Evolutionary conservation across 2,113 vertebrate species (phyloP).

Genomic region (Caranx ignobilis): DNA sequence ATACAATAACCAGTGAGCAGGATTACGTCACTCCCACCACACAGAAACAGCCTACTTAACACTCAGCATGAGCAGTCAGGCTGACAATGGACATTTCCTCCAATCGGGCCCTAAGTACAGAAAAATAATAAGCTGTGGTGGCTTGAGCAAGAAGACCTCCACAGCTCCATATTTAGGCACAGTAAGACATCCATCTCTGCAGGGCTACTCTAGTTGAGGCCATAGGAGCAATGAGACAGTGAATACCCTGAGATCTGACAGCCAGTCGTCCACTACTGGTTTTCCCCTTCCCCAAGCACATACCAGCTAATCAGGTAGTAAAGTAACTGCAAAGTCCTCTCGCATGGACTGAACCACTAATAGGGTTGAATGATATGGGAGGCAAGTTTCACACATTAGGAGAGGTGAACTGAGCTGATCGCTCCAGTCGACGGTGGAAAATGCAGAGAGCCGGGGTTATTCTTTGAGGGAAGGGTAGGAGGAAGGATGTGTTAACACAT

Average conservation of each 20-base stretch:
- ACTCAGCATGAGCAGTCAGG: slow-evolving; percentile 12
- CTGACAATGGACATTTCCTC: slow-evolving; percentile 35
- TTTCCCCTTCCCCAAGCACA: slow-evolving; percentile 44
- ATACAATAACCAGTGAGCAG: slow-evolving; percentile 29
- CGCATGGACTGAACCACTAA: slow-evolving; percentile 49
- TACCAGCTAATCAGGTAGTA: slow-evolving; percentile 59
- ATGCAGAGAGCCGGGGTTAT: slow-evolving; percentile 42
- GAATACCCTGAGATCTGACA: slow-evolving; percentile 60
- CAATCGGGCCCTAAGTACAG: slow-evolving; percentile 27
- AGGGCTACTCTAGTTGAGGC: slow-evolving; percentile 52
- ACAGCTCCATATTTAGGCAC: slow-evolving; percentile 50
- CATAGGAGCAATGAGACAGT: slow-evolving; percentile 65
- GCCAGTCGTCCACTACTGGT: slow-evolving; percentile 48
- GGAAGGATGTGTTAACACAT: slow-evolving; percentile 75
- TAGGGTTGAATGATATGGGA: slow-evolving; percentile 56
- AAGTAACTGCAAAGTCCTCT: slow-evolving; percentile 48
- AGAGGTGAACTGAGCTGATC: slow-evolving; percentile 61
- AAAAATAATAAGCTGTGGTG: slow-evolving; percentile 25
- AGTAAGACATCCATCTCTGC: slow-evolving; percentile 62
- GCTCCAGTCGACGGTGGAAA: slow-evolving; percentile 44
- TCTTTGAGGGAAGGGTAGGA: slow-evolving; percentile 62
- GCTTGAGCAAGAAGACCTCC: slow-evolving; percentile 29
- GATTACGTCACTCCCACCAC: slow-evolving; percentile 29
- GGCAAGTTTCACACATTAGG: slow-evolving; percentile 56
- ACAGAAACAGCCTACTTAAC: slow-evolving; percentile 27